Base-by-base conservation (phyloP, 1,140 invertebrate genomes). In the Drosophila nannoptera region DNA sequence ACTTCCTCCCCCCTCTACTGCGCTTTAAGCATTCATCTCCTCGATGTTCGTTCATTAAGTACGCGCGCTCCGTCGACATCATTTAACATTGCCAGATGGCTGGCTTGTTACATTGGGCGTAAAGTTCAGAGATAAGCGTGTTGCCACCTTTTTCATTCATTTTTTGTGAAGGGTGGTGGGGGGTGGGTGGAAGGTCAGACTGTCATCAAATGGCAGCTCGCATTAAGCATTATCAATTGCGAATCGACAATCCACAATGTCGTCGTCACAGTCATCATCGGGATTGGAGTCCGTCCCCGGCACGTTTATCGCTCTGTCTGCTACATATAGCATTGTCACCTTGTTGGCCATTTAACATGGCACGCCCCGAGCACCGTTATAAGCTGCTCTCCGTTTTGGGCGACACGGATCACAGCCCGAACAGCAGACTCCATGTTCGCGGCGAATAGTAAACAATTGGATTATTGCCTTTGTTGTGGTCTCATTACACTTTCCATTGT, bases 311-410 rank as follows among this genome's bases (percentile, higher is more conserved):
- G 65, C 67, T 83, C 71, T 82, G 61, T 60, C 63, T 69, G 58
- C 33, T 46, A 72, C 68, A 78, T 83, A 77, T 75, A 60, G 78
- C 75, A 83, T 83, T 83, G 78, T 84, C 78, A 83, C 80, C 78
- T 84, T 83, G 78, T 76, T 78, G 80, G 80, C 75, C 80, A 83
- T 83, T 83, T 84, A 78, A 78, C 78, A 59, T 63, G 54, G 66
- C 61, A 66, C 61, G 63, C 64, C 73, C 69, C 46, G 16, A 32
- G 40, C 22, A 12, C 11, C 11, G 12, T 40, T 9, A 22, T 32
- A 61, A 42, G 9, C 53, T 45, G 54, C 67, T 73, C 40, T 65
- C 16, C 32, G 56, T 56, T 61, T 58, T 32, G 31, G 29, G 16
- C 42, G n/a, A n/a, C n/a, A n/a, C n/a, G n/a, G n/a, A n/a, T n/a